Base-by-base conservation (phyloP, 2,888 invertebrate species). In the Epinotia demarniana region DNA sequence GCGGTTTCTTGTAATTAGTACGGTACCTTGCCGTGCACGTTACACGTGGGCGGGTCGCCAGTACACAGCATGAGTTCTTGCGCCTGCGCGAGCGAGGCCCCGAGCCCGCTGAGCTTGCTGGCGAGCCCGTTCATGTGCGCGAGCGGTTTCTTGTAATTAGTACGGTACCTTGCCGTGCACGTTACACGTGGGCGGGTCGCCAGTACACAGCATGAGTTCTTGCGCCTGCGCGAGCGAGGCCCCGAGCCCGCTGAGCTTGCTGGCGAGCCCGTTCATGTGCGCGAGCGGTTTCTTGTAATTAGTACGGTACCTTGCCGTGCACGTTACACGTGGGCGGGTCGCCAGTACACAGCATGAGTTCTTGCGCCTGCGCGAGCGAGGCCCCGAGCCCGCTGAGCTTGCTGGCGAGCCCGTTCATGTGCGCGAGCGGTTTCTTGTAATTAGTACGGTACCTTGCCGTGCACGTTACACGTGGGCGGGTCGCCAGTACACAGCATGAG, bases 401-500 rank as follows among this genome's bases (percentile, higher is more conserved):
- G 75, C 87, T 86, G 3, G 85, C 77, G 16, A 92, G 82, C 0
- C 91, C 91, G 77, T 91, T 91, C 8, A 90, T 77, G 55, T 87
- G 92, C 8, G 89, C 81, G 3, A 92, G 75, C 9, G 89, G 92
- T 80, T 95, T 91, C 87, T 94, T 89, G 3, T 43, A 11, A 43
- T 43, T 12, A 43, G 49, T 49, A 1, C 16, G 16, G 0, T 62
- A 92, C 93, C 88, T 90, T 92, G 0, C 93, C 95, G 85, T 99
- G 99, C 1, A 98, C 97, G 0, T 95, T 95, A 86, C 99, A 99
- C 0, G 95, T 95, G 63, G 88, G 87, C 0, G 92, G 88, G 80
- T 97, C 95, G 0, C 97, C 96, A 0, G 96, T 96, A 85, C 98
- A 98, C 87, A 97, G 94, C 62, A 95, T 89, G 23, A 96, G 89